These are phyloP conservation scores for Chaetogeoica ovagalla DNA, from an alignment of 2,888 invertebrate species.

Conservation along the genomic window DNA sequence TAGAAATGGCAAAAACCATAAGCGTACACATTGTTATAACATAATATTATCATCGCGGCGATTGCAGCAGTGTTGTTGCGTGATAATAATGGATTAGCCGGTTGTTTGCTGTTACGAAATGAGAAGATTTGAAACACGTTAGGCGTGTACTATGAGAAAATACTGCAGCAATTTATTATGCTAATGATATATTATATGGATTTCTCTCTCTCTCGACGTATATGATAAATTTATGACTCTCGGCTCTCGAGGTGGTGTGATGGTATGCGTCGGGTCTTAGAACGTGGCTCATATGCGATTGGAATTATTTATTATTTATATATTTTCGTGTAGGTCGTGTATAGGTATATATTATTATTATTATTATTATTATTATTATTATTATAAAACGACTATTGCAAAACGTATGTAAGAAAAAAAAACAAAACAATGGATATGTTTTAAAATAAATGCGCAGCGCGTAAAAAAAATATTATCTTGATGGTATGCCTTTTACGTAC, in stretches of 20 bases:
- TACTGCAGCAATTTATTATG: too few relatives aligned
- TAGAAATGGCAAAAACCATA: neutral
- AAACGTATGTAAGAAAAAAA: neutral
- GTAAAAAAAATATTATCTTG: conserved; percentile 12
- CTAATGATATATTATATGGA: too few relatives aligned
- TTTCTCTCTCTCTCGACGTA: too few relatives aligned
- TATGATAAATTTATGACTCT: too few relatives aligned
- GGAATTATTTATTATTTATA: conserved; percentile 34
- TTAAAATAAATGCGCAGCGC: conserved; percentile 13
- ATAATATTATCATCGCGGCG: neutral
- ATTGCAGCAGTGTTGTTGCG: neutral
- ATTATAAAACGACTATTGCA: neutral
- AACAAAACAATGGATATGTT: conserved; percentile 26
- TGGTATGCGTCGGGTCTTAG: conserved; percentile 21
- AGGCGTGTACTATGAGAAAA: neutral
- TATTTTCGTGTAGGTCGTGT: neutral
- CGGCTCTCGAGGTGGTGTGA: conserved; percentile 34
- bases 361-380: neutral
- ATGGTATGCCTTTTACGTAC: neutral
- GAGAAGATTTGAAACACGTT: conserved; percentile 4
- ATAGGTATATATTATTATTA: neutral
- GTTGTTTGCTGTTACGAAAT: conserved; percentile 16
- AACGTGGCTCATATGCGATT: conserved; percentile 24
- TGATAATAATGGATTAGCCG: neutral
- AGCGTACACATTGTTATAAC: neutral